Base-by-base conservation (phyloP, 64 coral and sea anemone species). In the Actinia equina region DNA sequence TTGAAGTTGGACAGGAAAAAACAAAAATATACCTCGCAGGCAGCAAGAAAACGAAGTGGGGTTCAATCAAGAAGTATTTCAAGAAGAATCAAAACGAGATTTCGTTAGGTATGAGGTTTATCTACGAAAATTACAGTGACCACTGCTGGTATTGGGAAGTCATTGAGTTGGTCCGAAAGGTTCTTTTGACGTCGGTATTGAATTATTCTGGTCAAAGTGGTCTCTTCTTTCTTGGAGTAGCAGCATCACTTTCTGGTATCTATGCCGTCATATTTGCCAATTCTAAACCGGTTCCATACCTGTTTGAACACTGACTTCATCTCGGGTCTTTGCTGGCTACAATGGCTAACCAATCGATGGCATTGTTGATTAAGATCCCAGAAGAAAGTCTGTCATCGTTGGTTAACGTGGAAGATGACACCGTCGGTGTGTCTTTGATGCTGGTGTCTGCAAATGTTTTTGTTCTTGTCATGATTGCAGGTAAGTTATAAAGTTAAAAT, bases 71-170 rank as follows among this genome's bases (percentile, higher is more conserved):
- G 41, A 19, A 42, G 43, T 67, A 43, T 18, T 52, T 53, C 44
- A 80, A 70, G 10, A 26, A 74, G 30, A 13, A 74, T 54, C 23
- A 46, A 41, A 86, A 43, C 41, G 62, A 65, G 62, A 65, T 65
- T 65, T 65, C 62, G 6, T 23, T 65, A 20, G 62, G 62, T 7
- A 65, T 93, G 44, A 59, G 87, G 5, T 93, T 93, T 67, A 56
- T 93, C 7, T 93, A 93, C 46, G 91, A 93, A 44, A 93, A 93
- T 41, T 93, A 93, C 56, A 70, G 41, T 7, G 10, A 69, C 7
- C 49, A 45, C 46, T 87, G 86, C 27, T 87, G 86, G 86, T 87
- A 70, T 42, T 87, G 86, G 86, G 86, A 87, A 52, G 70, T 87
- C 1, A 44, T 87, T 7, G 86, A 87, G 17, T n/a, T 87, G 23